These are phyloP conservation scores for Bombus pascuorum DNA, from an alignment of 1,140 invertebrate genomes.

Conservation along the genomic window DNA sequence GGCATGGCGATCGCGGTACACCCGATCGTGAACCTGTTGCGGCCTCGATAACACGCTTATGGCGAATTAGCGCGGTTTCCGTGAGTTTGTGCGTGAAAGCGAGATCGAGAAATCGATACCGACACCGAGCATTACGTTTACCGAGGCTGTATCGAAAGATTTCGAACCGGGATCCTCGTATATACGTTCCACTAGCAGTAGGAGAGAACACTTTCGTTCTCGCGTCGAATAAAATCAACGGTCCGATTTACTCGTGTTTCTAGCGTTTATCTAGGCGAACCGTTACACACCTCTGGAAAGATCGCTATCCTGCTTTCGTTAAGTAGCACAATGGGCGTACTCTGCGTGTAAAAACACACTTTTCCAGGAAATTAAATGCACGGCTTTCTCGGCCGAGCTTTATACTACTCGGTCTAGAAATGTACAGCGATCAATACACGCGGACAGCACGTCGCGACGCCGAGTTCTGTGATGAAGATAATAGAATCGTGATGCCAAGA, in stretches of 20 bases:
- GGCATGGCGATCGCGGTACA: background rate
- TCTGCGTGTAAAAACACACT: constrained; percentile 30
- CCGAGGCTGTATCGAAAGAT: background rate
- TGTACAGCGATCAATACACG: background rate
- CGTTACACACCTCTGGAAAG: constrained; percentile 10
- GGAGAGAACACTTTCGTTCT: constrained; percentile 17
- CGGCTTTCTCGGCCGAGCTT: background rate
- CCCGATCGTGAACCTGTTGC: background rate
- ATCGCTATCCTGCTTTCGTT: constrained; percentile 4
- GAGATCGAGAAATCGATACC: constrained; percentile 38
- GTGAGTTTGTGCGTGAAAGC: constrained; percentile 20
- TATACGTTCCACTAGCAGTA: background rate
- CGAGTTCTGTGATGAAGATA: background rate
- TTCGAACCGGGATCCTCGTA: background rate
- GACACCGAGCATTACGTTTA: background rate
- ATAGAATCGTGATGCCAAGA: background rate
- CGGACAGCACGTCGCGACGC: background rate
- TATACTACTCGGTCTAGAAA: constrained; percentile 31
- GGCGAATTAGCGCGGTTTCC: background rate
- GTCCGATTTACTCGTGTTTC: background rate
- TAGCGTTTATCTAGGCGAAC: background rate
- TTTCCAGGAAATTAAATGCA: constrained; percentile 40
- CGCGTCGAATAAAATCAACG: background rate
- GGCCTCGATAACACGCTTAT: constrained; percentile 15
- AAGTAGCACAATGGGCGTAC: constrained; percentile 40